Percentiles rank a stretch among this genome's conserved stretches.
phyloP scores from a whole-genome alignment of 2,113 vertebrate genomes.

The Coracopsis vasa region DNA sequence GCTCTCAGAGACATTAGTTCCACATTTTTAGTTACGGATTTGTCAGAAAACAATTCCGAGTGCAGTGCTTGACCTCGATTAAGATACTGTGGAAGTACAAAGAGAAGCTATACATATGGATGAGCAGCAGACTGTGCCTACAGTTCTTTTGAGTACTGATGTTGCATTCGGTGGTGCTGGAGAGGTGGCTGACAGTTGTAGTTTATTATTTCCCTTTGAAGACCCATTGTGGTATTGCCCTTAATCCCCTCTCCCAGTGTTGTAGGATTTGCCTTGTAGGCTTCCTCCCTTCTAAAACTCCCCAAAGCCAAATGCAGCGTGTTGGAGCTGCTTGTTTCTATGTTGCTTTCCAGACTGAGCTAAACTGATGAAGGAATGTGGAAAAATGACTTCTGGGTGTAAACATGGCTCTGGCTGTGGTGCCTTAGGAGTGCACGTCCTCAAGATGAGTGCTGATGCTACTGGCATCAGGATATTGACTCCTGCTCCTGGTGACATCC shows the following conservation, averaged over 20 bases:
- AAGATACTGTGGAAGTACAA: not conserved
- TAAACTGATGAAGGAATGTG: not conserved
- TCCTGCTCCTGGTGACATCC: not conserved
- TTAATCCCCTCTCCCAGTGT: not conserved
- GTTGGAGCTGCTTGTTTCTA: rapidly evolving
- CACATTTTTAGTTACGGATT: slow-evolving; percentile 40
- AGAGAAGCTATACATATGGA: not conserved
- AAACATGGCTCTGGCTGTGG: not conserved
- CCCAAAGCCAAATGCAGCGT: rapidly evolving
- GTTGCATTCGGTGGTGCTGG: not conserved
- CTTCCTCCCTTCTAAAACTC: not conserved
- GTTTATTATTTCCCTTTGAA: not conserved
- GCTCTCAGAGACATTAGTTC: slow-evolving; percentile 26
- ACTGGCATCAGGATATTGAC: not conserved
- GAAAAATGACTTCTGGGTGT: not conserved
- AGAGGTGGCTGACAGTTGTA: not conserved
- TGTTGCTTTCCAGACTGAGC: not conserved
- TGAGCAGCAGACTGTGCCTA: not conserved
- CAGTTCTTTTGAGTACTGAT: rapidly evolving
- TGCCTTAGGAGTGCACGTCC: rapidly evolving
- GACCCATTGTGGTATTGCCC: rapidly evolving
- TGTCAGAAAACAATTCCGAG: not conserved
- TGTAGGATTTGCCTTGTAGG: not conserved
- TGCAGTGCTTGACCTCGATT: not conserved
- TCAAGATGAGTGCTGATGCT: rapidly evolving